These are phyloP conservation scores for Frankliniella intonsa DNA, from an alignment of 2,888 invertebrate genomes.

Conservation along the genomic window DNA sequence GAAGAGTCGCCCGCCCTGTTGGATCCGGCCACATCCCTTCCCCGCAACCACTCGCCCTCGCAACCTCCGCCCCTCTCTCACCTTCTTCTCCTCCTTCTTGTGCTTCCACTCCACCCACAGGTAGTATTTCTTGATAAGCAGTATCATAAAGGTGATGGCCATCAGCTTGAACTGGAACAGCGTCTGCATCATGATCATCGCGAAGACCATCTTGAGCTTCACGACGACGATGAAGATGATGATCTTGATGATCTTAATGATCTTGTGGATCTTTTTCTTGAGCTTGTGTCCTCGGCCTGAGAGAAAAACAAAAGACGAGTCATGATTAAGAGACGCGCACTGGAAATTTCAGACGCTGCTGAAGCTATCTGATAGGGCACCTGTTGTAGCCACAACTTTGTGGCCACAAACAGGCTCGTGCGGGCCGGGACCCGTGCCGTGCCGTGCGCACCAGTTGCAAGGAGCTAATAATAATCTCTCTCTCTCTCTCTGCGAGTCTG, in stretches of 20 bases:
- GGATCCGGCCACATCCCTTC: too few relatives aligned
- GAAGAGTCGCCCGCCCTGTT: too few relatives aligned
- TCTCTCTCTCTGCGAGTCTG: too few relatives aligned
- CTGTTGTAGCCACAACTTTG: too few relatives aligned
- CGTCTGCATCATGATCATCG: slow-evolving; percentile 41
- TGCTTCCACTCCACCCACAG: slow-evolving; percentile 13
- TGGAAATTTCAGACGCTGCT: too few relatives aligned
- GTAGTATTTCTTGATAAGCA: slow-evolving; percentile 20
- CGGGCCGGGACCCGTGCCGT: too few relatives aligned
- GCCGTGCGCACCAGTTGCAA: too few relatives aligned
- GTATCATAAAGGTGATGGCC: slow-evolving; percentile 38
- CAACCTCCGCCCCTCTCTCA: neutral
- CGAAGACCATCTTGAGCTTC: slow-evolving; percentile 41
- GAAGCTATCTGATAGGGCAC: too few relatives aligned
- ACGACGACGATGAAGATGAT: slow-evolving; percentile 41
- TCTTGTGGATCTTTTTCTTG: slow-evolving; percentile 42
- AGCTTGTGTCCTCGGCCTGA: slow-evolving; percentile 39
- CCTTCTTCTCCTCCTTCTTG: slow-evolving; percentile 24
- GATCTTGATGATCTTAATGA: slow-evolving; percentile 41
- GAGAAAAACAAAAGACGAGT: neutral
- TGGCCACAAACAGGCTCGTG: too few relatives aligned
- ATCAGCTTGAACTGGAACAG: slow-evolving; percentile 41
- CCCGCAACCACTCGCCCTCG: too few relatives aligned
- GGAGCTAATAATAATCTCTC: too few relatives aligned
- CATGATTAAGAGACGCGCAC: neutral